phyloP scores from a whole-genome alignment of 2,113 vertebrate genomes.

The Uria aalge region DNA sequence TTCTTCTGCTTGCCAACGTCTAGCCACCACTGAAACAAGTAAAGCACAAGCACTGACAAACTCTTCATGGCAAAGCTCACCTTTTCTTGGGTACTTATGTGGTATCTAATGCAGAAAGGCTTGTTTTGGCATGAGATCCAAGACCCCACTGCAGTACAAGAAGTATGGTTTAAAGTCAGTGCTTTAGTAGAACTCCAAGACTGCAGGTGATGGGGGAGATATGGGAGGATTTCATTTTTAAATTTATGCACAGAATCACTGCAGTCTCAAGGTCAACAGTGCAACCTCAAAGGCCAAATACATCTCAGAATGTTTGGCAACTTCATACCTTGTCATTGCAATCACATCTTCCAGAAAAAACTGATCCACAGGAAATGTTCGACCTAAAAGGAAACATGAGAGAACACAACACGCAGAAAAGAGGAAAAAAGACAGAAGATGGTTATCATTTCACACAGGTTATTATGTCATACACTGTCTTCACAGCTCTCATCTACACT shows the following conservation, averaged over 20 bases:
- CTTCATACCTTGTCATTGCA: constrained; percentile 82
- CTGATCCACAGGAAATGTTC: constrained; percentile 92
- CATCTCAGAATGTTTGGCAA: background rate
- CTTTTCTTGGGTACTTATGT: background rate
- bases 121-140: background rate
- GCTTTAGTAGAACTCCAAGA: background rate
- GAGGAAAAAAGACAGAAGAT: background rate
- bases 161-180: background rate
- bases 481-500: background rate
- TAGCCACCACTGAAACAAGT: background rate
- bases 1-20: background rate
- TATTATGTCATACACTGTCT: background rate
- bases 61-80: background rate
- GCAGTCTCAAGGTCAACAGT: background rate
- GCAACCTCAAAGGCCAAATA: background rate
- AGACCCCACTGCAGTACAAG: background rate
- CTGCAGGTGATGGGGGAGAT: background rate
- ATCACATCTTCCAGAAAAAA: constrained; percentile 96
- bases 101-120: background rate
- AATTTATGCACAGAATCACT: background rate
- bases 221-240: background rate
- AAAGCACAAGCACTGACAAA: background rate
- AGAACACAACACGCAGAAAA: background rate
- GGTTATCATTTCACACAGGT: background rate
- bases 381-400: constrained; percentile 73